These are phyloP conservation scores for Novumbra hubbsi DNA, from an alignment of 2,797 vertebrate species.

Conservation along the genomic window DNA sequence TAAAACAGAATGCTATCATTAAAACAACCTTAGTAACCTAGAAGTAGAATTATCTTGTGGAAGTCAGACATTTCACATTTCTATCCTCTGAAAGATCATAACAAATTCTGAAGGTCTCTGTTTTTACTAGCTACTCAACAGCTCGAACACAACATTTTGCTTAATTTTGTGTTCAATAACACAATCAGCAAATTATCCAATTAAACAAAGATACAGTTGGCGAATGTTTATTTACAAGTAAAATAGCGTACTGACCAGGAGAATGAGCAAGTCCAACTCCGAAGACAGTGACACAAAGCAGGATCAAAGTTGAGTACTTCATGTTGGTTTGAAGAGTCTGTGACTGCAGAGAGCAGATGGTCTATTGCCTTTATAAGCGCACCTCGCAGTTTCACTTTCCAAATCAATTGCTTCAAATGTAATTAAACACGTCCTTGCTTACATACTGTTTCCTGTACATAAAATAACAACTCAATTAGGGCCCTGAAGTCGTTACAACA, in stretches of 20 bases:
- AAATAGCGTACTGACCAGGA: not conserved
- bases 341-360: not conserved
- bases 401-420: too few species aligned
- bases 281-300: conserved; percentile 1
- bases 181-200: too few species aligned
- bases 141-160: not conserved
- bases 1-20: not conserved
- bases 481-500: too few species aligned
- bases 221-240: too few species aligned
- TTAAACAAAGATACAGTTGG: not conserved
- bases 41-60: too few species aligned
- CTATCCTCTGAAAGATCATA: too few species aligned
- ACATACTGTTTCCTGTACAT: not conserved
- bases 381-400: not conserved
- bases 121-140: not conserved
- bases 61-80: too few species aligned
- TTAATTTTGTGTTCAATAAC: not conserved
- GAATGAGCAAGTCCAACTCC: not conserved
- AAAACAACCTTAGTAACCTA: not conserved
- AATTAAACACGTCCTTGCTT: too few species aligned
- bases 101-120: not conserved
- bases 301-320: not conserved
- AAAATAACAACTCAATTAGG: too few species aligned
- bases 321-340: not conserved
- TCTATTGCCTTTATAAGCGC: not conserved